These are phyloP conservation scores for Cataglyphis hispanica DNA, from an alignment of 1,140 invertebrate genomes.

Conservation along the genomic window DNA sequence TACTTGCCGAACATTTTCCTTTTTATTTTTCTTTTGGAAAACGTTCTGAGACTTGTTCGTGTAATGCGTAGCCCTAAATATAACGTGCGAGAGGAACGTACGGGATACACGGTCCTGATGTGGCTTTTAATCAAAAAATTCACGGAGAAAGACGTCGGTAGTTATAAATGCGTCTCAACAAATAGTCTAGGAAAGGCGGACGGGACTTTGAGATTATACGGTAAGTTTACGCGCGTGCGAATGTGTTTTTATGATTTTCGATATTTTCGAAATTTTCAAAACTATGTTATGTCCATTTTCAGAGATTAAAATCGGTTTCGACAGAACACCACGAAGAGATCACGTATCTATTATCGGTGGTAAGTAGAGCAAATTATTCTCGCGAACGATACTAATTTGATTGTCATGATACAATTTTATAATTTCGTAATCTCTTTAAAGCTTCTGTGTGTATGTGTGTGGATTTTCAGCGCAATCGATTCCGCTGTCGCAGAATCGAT, in stretches of 20 bases:
- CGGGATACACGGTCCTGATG: conserved; percentile 94
- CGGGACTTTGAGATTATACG: conserved; percentile 94
- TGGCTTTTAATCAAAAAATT: conserved; percentile 93
- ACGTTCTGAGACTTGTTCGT: conserved; percentile 6
- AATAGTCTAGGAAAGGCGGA: conserved; percentile 95
- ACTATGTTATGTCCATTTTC: conserved; percentile 38
- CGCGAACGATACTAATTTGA: not conserved
- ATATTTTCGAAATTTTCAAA: not conserved
- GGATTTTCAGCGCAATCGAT: not conserved
- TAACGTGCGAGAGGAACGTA: conserved; percentile 91
- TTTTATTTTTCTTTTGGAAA: not conserved
- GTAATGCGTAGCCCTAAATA: conserved; percentile 91
- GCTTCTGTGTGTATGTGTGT: not conserved
- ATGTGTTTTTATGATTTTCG: not conserved
- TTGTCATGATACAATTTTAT: not conserved
- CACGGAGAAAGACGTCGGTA: conserved; percentile 92
- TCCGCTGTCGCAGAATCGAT: not conserved
- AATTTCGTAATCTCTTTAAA: not conserved
- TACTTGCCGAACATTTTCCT: not conserved
- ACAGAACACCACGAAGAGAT: conserved; percentile 76
- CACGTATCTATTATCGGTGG: conserved; percentile 80
- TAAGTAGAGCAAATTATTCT: conserved; percentile 60
- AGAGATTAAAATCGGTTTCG: conserved; percentile 78
- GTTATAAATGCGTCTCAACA: conserved; percentile 96
- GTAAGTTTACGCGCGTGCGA: conserved; percentile 87